Evolutionary conservation across 2,113 vertebrate genomes (phyloP), one percentile per base, ranked within the genome.

Genomic region (Furnarius figulus): DNA sequence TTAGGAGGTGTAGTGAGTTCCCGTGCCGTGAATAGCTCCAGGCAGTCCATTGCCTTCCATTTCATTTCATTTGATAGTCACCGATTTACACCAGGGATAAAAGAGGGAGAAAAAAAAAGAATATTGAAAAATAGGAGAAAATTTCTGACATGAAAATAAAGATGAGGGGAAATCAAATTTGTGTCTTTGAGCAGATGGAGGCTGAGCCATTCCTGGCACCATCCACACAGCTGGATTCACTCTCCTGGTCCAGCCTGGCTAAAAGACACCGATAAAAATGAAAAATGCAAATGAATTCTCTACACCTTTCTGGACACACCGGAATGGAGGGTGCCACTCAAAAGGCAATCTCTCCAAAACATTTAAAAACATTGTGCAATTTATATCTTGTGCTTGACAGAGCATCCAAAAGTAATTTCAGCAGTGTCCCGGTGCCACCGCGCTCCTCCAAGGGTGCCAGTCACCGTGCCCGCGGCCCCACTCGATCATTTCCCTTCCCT

Each of bases 311-410:
- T 83, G 42, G 72, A 96, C 96, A 90, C 27, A 31, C 94, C 56
- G 88, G 95, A 96, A 98, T 96, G 97, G 97, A 97, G 96, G 96
- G 97, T 98, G 98, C 97, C 97, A 98, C 98, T 98, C 98, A 98
- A 96, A 98, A 98, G 97, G 97, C 97, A 98, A 98, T 98, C 98
- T 98, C 97, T 97, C 96, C 96, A 77, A 88, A 97, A 97, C 96
- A 85, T 97, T 98, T 98, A 95, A 98, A 97, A 98, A 97, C 97
- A 66, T 87, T 88, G 95, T 98, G 97, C 97, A 97, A 98, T 98
- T 98, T 97, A 97, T 97, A 98, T 98, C 98, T 96, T 89, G 98
- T 98, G 98, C 98, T 98, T 97, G 97, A 98, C 97, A 93, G 98
- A 98, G 98, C 98, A 91, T 98, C 98, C 97, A 96, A 94, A 97